Evolutionary conservation across 2,113 vertebrate species (phyloP).

Genomic region (Myodes glareolus): DNA sequence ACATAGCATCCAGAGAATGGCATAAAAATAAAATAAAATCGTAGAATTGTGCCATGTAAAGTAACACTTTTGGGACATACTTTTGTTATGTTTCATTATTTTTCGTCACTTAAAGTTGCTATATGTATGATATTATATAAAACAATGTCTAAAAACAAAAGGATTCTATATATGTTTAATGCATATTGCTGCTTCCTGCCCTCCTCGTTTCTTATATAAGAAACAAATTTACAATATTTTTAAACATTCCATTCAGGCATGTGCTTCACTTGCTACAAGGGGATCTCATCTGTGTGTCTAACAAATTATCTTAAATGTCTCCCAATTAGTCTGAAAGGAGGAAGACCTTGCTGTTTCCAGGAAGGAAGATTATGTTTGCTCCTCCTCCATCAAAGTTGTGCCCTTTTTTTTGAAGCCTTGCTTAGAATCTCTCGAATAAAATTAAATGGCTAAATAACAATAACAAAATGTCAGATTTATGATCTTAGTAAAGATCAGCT

Average conservation of each 20-base stretch:
- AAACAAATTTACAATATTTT: neutral
- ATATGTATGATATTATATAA: neutral
- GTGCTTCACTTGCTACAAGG: neutral
- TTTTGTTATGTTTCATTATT: neutral
- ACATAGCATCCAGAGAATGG: neutral
- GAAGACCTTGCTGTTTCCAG: neutral
- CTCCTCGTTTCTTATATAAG: neutral
- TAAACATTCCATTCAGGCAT: neutral
- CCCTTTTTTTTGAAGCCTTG: neutral
- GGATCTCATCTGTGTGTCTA: neutral
- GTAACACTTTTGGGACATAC: neutral
- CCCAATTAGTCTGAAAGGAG: neutral
- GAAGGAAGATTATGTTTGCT: neutral
- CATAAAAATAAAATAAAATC: neutral
- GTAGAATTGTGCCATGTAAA: neutral
- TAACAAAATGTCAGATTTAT: neutral
- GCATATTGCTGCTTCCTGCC: neutral
- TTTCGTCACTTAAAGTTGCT: neutral
- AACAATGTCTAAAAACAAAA: neutral
- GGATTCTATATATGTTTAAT: neutral
- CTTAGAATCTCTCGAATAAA: neutral
- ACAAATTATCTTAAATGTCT: neutral
- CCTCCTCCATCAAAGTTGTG: neutral
- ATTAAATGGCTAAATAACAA: conserved; percentile 6
- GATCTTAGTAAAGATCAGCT: neutral